Evolutionary conservation across 2,888 invertebrate species (phyloP), one percentile per base, ranked within the genome.

Genomic region (Odontocerum albicorne): DNA sequence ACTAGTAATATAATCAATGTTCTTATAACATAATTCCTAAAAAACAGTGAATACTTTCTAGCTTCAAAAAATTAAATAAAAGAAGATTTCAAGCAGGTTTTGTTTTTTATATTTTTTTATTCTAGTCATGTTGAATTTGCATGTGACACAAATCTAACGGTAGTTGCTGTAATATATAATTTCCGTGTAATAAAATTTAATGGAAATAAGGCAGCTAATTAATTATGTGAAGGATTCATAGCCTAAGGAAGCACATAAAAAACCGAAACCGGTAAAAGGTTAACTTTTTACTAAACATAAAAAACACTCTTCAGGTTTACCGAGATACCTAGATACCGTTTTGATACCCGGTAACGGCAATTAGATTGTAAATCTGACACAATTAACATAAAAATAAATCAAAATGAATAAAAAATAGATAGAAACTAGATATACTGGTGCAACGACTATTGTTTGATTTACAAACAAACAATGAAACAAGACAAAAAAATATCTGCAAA

Each of bases 301-400:
- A 57, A 55, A 51, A 59, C 49, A 15, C 36, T 44, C 51, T 42
- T 47, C 36, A 32, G 60, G 60, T 60, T 47, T 54, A 60, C 60
- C 60, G 60, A 60, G 60, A 60, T 60, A 47, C 60, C 60, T 33
- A 50, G 60, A 60, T 60, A 60, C 38, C 32, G 20, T 20, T 27
- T 27, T 43, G 21, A 16, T 16, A 35, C 15, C 17, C 39, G 20
- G 36, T 17, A 52, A 52, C 56, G 52, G 27, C 56, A 56, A 60
- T 60, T 51, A 51, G 51, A 60, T 45, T 55, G 57, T 57, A 57
- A 57, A 57, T 60, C 45, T 49, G 57, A 49, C 51, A 20, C 44
- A 55, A 60, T 60, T 60, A 60, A 49, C 60, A 60, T 57, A 57
- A 55, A 57, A 43, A 60, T 60, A 55, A 49, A 55, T 60, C 60